Percentiles rank a stretch among this genome's conserved stretches.
phyloP scores from a whole-genome alignment of 2,797 vertebrate genomes.

The Premnoplex brunnescens region DNA sequence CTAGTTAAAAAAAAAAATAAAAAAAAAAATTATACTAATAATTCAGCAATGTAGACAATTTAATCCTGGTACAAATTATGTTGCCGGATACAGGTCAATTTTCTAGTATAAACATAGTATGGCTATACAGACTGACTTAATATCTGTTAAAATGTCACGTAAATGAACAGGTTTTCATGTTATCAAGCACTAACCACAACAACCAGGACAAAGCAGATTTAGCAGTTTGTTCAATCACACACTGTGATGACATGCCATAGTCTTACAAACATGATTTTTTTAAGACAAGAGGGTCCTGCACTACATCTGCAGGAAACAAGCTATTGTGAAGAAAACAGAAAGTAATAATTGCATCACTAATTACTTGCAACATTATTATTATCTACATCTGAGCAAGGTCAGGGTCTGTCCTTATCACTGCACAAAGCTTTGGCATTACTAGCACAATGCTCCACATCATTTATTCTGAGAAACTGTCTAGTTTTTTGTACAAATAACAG shows the following conservation, averaged over 20 bases:
- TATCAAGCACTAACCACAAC: neutral
- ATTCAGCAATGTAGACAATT: neutral
- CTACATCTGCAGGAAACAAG: neutral
- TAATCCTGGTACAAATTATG: accelerated
- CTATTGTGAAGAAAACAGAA: neutral
- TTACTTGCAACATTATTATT: neutral
- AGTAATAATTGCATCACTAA: neutral
- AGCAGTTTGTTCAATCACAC: neutral
- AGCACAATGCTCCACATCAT: neutral
- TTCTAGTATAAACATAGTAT: neutral
- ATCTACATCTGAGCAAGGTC: neutral
- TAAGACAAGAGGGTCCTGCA: neutral
- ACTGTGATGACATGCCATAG: neutral
- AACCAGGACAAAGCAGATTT: neutral
- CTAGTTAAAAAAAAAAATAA: neutral
- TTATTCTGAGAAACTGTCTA: neutral
- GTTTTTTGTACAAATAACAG: neutral
- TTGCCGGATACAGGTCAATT: neutral
- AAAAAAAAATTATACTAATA: neutral
- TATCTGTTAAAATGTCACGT: neutral
- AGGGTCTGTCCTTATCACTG: neutral
- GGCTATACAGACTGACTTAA: neutral
- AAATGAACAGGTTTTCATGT: neutral
- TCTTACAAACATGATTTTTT: neutral
- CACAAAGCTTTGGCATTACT: neutral